Evolutionary conservation across 2,113 vertebrate species (phyloP), one percentile per base, ranked within the genome.

Genomic region (Erythrocebus patas): DNA sequence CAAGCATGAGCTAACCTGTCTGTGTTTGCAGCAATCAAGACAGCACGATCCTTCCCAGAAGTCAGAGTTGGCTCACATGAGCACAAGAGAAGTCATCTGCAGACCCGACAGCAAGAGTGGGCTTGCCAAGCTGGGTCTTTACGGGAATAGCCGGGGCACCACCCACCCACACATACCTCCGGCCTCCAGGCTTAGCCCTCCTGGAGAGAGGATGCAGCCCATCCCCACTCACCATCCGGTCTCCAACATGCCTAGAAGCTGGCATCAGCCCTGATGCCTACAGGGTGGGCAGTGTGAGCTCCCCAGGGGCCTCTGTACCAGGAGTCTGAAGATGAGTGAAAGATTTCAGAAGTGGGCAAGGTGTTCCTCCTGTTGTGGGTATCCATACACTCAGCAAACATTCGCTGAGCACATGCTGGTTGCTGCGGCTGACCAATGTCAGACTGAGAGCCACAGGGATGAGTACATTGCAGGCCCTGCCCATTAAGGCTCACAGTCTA

Each of bases 1-100:
- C 92, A 59, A 81, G 73, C 82, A 20, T 48, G 92, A 95, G 66
- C 89, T 72, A 35, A 66, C 72, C 85, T 32, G 23, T 87, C 97
- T 84, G 32, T 27, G 81, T 93, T 40, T 82, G 89, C 66, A 89
- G 32, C 95, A 89, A 10, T 20, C 2, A 2, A 73, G 82, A 85
- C 50, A n/a, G 68, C 78, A 25, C 45, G 0, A 2, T n/a, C 30
- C 92, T 95, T 91, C 89, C 73, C 92, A 45, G 81, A 95, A 93
- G 89, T 75, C 89, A 23, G 80, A 55, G 59, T 0, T 35, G 76
- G 85, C 75, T 68, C 1, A 0, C 1, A 30, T 8, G 64, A 79
- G 25, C 9, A 2, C 40, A 11, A 11, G 12, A 72, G 40, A 70
- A 84, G 68, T 81, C 48, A 73, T 22, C 27, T 1, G 6, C 18